A percentile compares a stretch with the other conserved stretches of the same genome.
Conservation (phyloP, 37 sponge, comb jelly and placozoan genomes). For the Aphrocallistes beatrix region DNA sequence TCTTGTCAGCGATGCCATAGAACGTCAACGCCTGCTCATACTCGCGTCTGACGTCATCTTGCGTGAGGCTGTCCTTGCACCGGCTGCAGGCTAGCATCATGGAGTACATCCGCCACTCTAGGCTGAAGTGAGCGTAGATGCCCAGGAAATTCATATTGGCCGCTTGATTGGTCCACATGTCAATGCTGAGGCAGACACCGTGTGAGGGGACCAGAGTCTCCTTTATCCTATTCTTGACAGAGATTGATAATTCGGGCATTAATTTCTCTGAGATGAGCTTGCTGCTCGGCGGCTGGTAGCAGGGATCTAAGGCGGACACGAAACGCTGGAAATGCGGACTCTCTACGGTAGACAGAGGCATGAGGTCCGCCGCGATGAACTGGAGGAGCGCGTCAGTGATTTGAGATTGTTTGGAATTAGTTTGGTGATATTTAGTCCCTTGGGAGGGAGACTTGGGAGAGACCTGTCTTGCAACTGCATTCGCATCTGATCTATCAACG, state of each 20-base stretch:
- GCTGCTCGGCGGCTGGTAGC: background rate
- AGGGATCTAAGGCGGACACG: background rate
- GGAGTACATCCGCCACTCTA: background rate
- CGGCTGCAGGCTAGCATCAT: background rate
- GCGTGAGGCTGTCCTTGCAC: background rate
- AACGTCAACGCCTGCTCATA: background rate
- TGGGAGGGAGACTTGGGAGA: too few relatives aligned
- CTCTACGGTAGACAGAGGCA: background rate
- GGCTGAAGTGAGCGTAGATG: background rate
- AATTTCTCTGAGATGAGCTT: background rate
- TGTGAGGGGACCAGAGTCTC: background rate
- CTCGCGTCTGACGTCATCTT: background rate
- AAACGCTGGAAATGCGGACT: background rate
- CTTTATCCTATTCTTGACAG: background rate
- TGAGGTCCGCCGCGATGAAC: background rate
- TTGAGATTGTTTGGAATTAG: background rate
- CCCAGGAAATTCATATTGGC: background rate
- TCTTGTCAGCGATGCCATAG: background rate
- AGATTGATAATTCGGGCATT: background rate
- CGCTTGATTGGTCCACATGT: background rate
- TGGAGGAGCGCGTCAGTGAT: background rate
- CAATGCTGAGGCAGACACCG: background rate
- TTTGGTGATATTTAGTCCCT: too few relatives aligned
- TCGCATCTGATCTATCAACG: too few relatives aligned
- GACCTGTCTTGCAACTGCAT: too few relatives aligned